Evolutionary conservation across 2,888 invertebrate genomes (phyloP).

Genomic region (Eilema sororculum): DNA sequence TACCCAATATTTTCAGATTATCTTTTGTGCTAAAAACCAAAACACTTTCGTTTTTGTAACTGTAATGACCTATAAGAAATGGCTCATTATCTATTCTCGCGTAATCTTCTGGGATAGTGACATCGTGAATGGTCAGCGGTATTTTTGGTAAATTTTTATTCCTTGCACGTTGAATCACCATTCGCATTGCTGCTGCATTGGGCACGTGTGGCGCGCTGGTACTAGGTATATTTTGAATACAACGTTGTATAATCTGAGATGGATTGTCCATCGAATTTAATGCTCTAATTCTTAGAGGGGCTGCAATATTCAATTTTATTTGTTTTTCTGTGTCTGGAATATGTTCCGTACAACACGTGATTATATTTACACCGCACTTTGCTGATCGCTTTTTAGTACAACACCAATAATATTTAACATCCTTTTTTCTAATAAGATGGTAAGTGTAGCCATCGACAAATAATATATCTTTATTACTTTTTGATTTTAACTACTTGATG

Average conservation of each 20-base stretch:
- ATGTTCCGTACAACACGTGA: no score
- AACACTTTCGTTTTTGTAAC: conserved; percentile 9
- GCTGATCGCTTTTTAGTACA: no score
- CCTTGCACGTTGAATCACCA: conserved; percentile 19
- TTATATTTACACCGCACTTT: no score
- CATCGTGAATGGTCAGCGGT: conserved; percentile 10
- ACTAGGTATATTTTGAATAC: conserved; percentile 15
- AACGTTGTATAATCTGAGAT: background rate
- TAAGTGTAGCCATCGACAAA: no score
- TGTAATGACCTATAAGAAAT: background rate
- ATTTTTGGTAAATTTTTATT: conserved; percentile 23
- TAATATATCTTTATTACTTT: no score
- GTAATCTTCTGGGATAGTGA: conserved; percentile 6
- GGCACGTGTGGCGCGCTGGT: conserved; percentile 22
- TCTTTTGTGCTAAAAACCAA: conserved; percentile 1
- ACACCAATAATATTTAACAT: no score
- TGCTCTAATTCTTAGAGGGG: no score
- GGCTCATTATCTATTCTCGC: background rate
- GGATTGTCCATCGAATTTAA: no score
- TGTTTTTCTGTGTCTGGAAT: no score
- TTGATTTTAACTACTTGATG: no score
- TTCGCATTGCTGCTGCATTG: conserved; percentile 22
- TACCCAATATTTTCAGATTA: background rate
- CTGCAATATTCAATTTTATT: no score
- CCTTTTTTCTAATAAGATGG: no score